These are phyloP conservation scores for Hydropsyche tenuis DNA, from an alignment of 1,140 invertebrate genomes.

Conservation along the genomic window DNA sequence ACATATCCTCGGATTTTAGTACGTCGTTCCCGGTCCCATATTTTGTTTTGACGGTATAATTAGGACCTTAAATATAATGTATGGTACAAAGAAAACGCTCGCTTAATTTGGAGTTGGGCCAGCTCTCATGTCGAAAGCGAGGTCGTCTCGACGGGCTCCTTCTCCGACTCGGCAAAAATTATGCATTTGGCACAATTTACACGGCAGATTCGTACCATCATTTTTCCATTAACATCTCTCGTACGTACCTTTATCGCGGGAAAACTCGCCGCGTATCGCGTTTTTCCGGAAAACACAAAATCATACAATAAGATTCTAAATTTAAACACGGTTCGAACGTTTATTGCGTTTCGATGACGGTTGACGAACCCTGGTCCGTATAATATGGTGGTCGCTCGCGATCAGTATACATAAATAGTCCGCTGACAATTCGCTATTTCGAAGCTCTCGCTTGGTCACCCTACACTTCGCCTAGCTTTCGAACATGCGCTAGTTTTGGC, in stretches of 20 bases:
- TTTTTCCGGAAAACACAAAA: too few relatives aligned
- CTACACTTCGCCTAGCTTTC: constrained; percentile 11
- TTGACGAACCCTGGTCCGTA: too few relatives aligned
- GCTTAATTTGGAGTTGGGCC: constrained; percentile 14
- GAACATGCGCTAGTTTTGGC: neutral
- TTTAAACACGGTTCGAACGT: too few relatives aligned
- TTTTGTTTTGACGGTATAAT: constrained; percentile 6
- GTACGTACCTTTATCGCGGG: too few relatives aligned
- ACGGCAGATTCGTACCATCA: too few relatives aligned
- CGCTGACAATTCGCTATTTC: constrained; percentile 4
- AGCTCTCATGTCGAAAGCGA: constrained; percentile 15
- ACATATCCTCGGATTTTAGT: too few relatives aligned
- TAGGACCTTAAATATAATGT: constrained; percentile 20
- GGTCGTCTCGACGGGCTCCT: constrained; percentile 11
- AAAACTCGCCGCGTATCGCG: too few relatives aligned
- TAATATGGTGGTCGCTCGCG: neutral
- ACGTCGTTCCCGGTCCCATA: too few relatives aligned
- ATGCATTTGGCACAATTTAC: constrained; percentile 33
- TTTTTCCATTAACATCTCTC: too few relatives aligned
- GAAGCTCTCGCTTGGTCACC: constrained; percentile 8
- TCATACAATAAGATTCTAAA: too few relatives aligned
- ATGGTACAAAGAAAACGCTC: constrained; percentile 27
- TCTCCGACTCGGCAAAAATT: constrained; percentile 24
- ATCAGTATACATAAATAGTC: neutral
- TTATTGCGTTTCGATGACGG: too few relatives aligned